Base-by-base conservation (phyloP, 1,140 invertebrate genomes). In the Drosophila kanapiae region DNA sequence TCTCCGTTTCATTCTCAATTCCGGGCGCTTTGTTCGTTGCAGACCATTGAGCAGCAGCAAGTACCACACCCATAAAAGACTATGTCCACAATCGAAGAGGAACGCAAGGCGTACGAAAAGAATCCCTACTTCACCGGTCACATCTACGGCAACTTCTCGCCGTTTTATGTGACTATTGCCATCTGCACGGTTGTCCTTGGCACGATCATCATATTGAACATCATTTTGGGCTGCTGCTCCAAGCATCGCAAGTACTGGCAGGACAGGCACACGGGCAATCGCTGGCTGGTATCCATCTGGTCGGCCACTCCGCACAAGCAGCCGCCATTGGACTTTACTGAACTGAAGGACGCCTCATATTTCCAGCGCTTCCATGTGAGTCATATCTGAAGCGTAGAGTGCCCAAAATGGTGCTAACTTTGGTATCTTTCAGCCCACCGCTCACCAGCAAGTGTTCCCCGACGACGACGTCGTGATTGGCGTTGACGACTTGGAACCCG, bases 281-380 rank as follows among this genome's bases (percentile, higher is more conserved):
- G 96, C 79, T 97, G 96, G 96, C 94, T 97, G 62, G 94, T 96
- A 11, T 96, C 97, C 9, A 94, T 97, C 84, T 98, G 96, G 96
- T 96, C 96, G 13, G 94, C 96, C 42, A 96, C 96, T 14, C 97
- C 97, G 0, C 95, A 97, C 77, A 96, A 96, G 65, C 96, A 97
- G 91, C 96, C 96, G n/a, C 95, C 97, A 8, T 90, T 98, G 16
- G 97, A 97, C 92, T 94, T 96, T 18, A 95, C 95, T 1, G 96
- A 97, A 92, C 90, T 97, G 0, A 95, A 96, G 75, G 93, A 93
- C 77, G 93, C 94, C 4, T 91, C 90, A 47, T 88, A 93, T 38
- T 80, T 93, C 77, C 48, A 93, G 51, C 69, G 83, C 16, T 53
- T 90, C n/a, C 76, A 88, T 48, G 87, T 93, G 61, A 82, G 85